These are phyloP conservation scores for Tortricodes alternella DNA, from an alignment of 2,888 invertebrate genomes.

Conservation along the genomic window DNA sequence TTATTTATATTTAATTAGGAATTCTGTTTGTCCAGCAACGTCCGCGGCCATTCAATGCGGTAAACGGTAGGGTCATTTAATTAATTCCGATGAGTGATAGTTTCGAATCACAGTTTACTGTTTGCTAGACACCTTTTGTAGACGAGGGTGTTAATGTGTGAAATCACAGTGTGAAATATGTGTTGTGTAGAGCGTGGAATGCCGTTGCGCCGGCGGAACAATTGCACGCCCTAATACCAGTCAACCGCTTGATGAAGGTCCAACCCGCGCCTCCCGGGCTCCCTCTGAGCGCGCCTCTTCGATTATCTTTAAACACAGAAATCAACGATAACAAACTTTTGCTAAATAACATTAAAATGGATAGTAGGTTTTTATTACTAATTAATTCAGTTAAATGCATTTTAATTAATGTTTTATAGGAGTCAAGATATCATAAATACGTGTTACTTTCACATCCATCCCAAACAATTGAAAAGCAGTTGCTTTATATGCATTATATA, in stretches of 20 bases:
- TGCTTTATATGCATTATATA: too few relatives aligned
- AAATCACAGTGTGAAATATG: slow-evolving; percentile 75
- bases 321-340: too few relatives aligned
- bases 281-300: slow-evolving; percentile 48
- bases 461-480: not conserved
- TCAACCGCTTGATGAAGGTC: slow-evolving; percentile 81
- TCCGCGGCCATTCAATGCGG: not conserved
- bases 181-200: slow-evolving; percentile 69
- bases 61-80: not conserved
- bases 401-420: too few relatives aligned
- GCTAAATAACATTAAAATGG: too few relatives aligned
- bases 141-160: slow-evolving; percentile 69
- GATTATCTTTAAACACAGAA: too few relatives aligned
- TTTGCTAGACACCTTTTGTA: slow-evolving; percentile 39
- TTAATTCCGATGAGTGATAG: slow-evolving; percentile 14
- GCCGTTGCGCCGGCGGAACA: slow-evolving; percentile 73
- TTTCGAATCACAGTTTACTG: slow-evolving; percentile 18
- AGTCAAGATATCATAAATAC: too few relatives aligned
- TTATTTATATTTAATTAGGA: not conserved
- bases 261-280: slow-evolving; percentile 46
- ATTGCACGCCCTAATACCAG: slow-evolving; percentile 79
- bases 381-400: too few relatives aligned
- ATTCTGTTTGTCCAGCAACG: not conserved
- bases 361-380: too few relatives aligned
- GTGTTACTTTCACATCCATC: too few relatives aligned